Conservation (phyloP, 2,113 vertebrate genomes). For the Rynchops niger region DNA sequence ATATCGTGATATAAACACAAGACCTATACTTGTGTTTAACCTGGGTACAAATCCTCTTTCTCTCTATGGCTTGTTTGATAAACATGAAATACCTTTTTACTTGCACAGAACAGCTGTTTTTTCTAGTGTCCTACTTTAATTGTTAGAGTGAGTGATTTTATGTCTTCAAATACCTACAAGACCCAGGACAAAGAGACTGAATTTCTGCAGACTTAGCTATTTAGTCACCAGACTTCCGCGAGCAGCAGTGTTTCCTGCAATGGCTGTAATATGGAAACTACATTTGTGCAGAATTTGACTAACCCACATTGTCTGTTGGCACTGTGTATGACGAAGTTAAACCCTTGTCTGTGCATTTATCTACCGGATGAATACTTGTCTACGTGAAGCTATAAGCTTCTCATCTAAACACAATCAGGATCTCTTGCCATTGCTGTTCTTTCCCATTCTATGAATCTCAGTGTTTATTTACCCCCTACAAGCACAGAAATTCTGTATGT, state of each 20-base stretch:
- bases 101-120: not conserved
- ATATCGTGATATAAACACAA: too few relatives aligned
- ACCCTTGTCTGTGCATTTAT: not conserved
- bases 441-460: not conserved
- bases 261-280: not conserved
- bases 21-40: not conserved
- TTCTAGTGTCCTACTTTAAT: not conserved
- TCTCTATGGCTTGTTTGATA: not conserved
- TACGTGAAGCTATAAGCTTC: not conserved
- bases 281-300: not conserved
- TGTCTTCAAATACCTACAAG: not conserved
- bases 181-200: not conserved
- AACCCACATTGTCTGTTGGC: accelerated
- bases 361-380: not conserved
- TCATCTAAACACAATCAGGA: not conserved
- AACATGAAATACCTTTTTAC: not conserved
- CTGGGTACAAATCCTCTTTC: not conserved
- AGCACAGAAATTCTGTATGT: not conserved
- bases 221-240: accelerated
- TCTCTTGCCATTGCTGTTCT: not conserved
- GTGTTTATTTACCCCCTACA: not conserved
- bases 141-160: not conserved
- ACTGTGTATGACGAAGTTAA: not conserved
- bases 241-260: not conserved
- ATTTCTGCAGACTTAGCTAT: not conserved